Percentiles rank a stretch among this genome's conserved stretches.
phyloP scores from a whole-genome alignment of 2,888 invertebrate species.

The Epinotia bilunana region DNA sequence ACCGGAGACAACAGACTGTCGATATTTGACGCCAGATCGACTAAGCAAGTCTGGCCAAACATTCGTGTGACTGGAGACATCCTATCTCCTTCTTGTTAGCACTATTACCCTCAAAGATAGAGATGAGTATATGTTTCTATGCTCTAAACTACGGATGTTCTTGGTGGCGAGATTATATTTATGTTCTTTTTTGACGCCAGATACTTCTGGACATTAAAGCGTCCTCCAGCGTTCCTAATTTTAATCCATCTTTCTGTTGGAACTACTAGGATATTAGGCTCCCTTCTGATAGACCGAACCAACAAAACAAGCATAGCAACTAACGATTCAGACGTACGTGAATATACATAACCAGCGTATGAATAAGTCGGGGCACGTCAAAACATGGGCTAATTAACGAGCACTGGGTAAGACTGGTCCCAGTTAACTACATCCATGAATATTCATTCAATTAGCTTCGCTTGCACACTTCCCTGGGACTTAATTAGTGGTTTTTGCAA shows the following conservation, averaged over 20 bases:
- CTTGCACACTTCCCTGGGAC: slow-evolving; percentile 26
- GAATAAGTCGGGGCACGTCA: slow-evolving; percentile 32
- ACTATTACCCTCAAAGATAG: too few relatives aligned
- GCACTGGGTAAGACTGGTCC: slow-evolving; percentile 33
- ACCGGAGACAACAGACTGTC: not conserved
- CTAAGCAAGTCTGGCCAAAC: too few relatives aligned
- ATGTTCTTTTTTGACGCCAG: too few relatives aligned
- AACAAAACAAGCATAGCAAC: not conserved
- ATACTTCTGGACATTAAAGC: too few relatives aligned
- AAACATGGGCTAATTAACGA: slow-evolving; percentile 40
- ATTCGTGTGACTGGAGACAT: too few relatives aligned
- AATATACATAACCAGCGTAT: slow-evolving; percentile 19
- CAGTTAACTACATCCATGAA: slow-evolving; percentile 29
- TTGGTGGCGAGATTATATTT: too few relatives aligned
- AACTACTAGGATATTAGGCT: not conserved
- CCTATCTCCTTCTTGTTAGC: too few relatives aligned
- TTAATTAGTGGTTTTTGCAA: slow-evolving; percentile 15
- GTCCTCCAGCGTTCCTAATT: too few relatives aligned
- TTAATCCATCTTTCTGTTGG: too few relatives aligned
- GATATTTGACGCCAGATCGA: too few relatives aligned
- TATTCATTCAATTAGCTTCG: slow-evolving; percentile 41
- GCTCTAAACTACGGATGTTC: too few relatives aligned
- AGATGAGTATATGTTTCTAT: too few relatives aligned
- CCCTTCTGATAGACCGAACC: not conserved
- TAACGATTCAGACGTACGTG: slow-evolving; percentile 6